These are phyloP conservation scores for Ophiothrix spiculata DNA, from an alignment of 35 echinoderm and acorn worm species.

Conservation along the genomic window DNA sequence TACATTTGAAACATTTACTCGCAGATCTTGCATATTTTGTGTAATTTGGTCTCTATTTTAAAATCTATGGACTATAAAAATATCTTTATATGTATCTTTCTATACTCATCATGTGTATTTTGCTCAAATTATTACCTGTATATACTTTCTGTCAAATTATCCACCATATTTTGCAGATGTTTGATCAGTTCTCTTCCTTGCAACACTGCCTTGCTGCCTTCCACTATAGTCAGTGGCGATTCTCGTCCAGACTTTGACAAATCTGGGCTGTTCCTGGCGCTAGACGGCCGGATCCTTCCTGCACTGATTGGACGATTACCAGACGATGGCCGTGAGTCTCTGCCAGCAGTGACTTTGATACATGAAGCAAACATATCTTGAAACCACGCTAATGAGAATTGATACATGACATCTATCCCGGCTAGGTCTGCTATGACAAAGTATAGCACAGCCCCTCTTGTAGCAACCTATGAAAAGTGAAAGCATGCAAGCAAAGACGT, in stretches of 20 bases:
- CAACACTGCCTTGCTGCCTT: slow-evolving; percentile 23
- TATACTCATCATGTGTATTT: too few relatives aligned
- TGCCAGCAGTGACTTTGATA: slow-evolving; percentile 44
- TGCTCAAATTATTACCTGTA: slow-evolving; percentile 72
- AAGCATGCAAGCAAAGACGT: too few relatives aligned
- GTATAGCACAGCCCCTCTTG: slow-evolving; percentile 89
- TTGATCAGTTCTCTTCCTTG: slow-evolving; percentile 58
- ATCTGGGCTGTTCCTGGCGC: slow-evolving; percentile 86
- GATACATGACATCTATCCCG: slow-evolving; percentile 97
- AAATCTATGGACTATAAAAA: too few relatives aligned
- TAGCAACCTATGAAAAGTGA: slow-evolving; percentile 69
- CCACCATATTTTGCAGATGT: slow-evolving; percentile 86
- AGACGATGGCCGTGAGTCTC: slow-evolving; percentile 26
- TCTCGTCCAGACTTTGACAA: slow-evolving; percentile 46
- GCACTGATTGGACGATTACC: slow-evolving; percentile 57
- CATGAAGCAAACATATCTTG: slow-evolving; percentile 83
- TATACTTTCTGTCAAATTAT: slow-evolving; percentile 88
- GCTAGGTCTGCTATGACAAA: slow-evolving; percentile 94
- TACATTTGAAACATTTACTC: background rate
- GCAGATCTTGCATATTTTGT: too few relatives aligned
- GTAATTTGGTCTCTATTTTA: too few relatives aligned
- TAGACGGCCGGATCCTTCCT: slow-evolving; percentile 79
- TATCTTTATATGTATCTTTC: too few relatives aligned
- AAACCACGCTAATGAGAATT: slow-evolving; percentile 94
- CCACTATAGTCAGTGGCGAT: slow-evolving; percentile 23